phyloP scores from a whole-genome alignment of 2,113 vertebrate species.

The Anas platyrhynchos region DNA sequence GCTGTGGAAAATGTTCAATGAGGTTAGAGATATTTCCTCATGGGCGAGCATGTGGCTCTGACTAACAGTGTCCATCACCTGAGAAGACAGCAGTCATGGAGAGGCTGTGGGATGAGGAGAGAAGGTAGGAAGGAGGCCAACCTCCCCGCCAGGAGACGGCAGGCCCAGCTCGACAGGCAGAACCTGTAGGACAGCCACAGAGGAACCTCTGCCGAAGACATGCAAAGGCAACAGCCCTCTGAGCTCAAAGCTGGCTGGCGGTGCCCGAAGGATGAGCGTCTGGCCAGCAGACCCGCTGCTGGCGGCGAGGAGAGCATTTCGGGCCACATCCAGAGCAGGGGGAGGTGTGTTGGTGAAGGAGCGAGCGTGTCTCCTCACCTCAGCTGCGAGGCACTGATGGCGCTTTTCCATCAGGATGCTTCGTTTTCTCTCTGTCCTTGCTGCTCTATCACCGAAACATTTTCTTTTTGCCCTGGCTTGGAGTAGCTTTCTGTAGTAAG shows the following conservation, averaged over 20 bases:
- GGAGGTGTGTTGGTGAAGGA: neutral
- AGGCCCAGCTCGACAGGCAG: conserved; percentile 50
- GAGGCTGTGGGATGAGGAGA: conserved; percentile 13
- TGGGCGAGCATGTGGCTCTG: neutral
- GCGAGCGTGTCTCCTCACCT: neutral
- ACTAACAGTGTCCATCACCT: neutral
- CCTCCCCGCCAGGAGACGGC: neutral
- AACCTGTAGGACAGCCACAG: conserved; percentile 50
- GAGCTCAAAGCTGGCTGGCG: neutral
- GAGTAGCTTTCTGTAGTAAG: neutral
- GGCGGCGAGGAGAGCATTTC: neutral
- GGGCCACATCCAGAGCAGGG: neutral
- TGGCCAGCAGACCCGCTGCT: neutral
- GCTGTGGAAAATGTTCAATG: neutral
- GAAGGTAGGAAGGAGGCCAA: neutral
- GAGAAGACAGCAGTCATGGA: conserved; percentile 24
- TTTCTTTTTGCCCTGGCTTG: neutral
- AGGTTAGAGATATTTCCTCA: neutral
- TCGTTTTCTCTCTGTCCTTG: fast-evolving
- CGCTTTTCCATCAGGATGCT: neutral
- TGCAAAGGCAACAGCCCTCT: conserved; percentile 16
- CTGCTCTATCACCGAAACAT: neutral
- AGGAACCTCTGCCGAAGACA: conserved; percentile 2
- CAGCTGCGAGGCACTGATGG: neutral
- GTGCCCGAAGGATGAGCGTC: neutral